Conservation (phyloP, 2,888 invertebrate species). For the Gibbula magus region DNA sequence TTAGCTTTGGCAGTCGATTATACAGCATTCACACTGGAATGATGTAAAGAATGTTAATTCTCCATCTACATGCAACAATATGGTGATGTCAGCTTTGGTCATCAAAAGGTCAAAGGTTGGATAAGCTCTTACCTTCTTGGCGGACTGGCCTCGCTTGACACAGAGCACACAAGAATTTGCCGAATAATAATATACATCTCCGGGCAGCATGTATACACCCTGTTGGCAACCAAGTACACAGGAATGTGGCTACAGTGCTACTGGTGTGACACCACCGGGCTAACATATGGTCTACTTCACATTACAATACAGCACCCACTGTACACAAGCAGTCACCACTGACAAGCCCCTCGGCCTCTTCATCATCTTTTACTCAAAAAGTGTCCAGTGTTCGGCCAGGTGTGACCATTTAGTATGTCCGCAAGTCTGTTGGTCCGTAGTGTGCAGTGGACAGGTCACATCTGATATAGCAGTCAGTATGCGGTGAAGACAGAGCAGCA, state of each 20-base stretch:
- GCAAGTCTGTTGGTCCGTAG: too few species aligned
- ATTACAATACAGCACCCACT: constrained; percentile 5
- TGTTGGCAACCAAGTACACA: constrained; percentile 13
- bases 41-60: background rate
- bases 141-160: constrained; percentile 55
- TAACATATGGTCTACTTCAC: constrained; percentile 26
- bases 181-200: constrained; percentile 71
- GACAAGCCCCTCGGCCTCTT: background rate
- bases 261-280: constrained; percentile 5
- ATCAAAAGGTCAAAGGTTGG: constrained; percentile 10
- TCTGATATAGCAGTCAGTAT: too few species aligned
- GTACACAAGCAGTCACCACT: background rate
- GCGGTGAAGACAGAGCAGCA: too few species aligned
- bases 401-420: background rate
- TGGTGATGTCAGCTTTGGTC: background rate
- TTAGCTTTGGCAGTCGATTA: too few species aligned
- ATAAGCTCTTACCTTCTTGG: constrained; percentile 34
- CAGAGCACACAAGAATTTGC: constrained; percentile 72
- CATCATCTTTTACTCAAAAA: background rate
- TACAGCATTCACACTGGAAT: too few species aligned
- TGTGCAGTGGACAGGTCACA: too few species aligned
- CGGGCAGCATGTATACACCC: constrained; percentile 62
- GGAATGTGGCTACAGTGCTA: background rate
- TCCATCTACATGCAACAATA: background rate
- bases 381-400: background rate